phyloP scores from a whole-genome alignment of 2,113 vertebrate genomes.

The Alosa alosa region DNA sequence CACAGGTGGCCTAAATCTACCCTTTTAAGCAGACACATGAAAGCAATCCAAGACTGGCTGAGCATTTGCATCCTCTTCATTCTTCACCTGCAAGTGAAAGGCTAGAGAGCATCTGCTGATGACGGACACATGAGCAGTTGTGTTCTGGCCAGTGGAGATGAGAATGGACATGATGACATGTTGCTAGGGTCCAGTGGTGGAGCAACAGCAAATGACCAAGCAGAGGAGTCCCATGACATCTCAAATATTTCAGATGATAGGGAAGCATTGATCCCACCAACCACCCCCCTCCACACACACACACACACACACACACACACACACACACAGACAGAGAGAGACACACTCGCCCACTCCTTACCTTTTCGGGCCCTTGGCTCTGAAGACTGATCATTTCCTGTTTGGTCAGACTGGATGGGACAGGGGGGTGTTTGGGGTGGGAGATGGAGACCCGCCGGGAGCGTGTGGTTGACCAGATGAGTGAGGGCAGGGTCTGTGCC shows the following conservation, averaged over 20 bases:
- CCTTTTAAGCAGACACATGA: not conserved
- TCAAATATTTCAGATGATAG: not conserved
- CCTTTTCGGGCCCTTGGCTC: not conserved
- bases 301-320: not conserved
- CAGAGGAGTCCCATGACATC: not conserved
- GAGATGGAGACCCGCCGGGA: conserved; percentile 35
- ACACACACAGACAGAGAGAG: too few relatives aligned
- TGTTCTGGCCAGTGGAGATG: not conserved
- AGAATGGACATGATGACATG: not conserved
- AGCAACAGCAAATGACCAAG: not conserved
- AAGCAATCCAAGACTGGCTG: not conserved
- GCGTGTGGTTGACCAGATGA: conserved; percentile 32
- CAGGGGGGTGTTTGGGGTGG: conserved; percentile 20
- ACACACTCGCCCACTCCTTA: not conserved
- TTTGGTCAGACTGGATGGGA: conserved; percentile 37
- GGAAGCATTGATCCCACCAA: not conserved
- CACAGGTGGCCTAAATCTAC: too few relatives aligned
- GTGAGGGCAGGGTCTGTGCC: conserved; percentile 41
- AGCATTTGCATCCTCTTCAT: not conserved
- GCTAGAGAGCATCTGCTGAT: not conserved
- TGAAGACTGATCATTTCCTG: conserved; percentile 59
- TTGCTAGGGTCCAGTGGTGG: not conserved
- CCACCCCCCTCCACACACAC: not conserved
- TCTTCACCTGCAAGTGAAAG: not conserved
- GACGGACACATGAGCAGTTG: not conserved